Percentiles rank a stretch among this genome's conserved stretches.
Conservation (phyloP, 2,888 invertebrate species). For the Geophilus truncorum region DNA sequence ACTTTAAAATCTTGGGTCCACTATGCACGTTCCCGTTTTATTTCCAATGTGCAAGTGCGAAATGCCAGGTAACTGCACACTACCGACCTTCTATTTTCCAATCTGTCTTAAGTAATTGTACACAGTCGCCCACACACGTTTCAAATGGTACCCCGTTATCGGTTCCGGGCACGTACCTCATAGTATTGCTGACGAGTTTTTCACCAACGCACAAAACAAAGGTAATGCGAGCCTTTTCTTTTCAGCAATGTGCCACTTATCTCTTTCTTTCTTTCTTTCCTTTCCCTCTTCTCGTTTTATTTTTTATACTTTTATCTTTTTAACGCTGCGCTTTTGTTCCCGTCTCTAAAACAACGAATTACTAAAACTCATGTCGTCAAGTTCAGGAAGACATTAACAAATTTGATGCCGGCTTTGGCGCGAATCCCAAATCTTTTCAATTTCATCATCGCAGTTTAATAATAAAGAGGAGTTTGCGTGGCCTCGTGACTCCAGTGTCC, state of each 20-base stretch:
- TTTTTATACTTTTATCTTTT: background rate
- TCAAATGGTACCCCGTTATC: conserved; percentile 8
- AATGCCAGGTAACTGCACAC: background rate
- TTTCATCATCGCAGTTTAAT: background rate
- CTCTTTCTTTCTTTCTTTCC: background rate
- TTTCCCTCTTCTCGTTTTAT: too few relatives aligned
- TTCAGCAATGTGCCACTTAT: background rate
- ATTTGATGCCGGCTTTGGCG: background rate
- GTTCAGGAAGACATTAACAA: background rate
- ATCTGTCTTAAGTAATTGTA: conserved; percentile 20
- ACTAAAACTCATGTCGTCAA: background rate
- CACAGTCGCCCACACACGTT: conserved; percentile 15
- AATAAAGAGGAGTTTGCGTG: conserved; percentile 13
- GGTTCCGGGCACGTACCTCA: conserved; percentile 6
- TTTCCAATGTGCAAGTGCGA: conserved; percentile 20
- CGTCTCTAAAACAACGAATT: background rate
- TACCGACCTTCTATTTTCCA: conserved; percentile 7
- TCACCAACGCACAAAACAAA: background rate
- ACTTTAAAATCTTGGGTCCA: conserved; percentile 20
- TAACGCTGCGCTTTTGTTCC: background rate
- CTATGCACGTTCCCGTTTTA: conserved; percentile 11
- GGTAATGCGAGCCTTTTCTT: background rate
- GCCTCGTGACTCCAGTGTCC: background rate
- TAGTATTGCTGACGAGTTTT: background rate
- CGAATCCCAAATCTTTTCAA: conserved; percentile 10